Conservation (phyloP, 2,113 vertebrate genomes). For the Reinhardtius hippoglossoides region DNA sequence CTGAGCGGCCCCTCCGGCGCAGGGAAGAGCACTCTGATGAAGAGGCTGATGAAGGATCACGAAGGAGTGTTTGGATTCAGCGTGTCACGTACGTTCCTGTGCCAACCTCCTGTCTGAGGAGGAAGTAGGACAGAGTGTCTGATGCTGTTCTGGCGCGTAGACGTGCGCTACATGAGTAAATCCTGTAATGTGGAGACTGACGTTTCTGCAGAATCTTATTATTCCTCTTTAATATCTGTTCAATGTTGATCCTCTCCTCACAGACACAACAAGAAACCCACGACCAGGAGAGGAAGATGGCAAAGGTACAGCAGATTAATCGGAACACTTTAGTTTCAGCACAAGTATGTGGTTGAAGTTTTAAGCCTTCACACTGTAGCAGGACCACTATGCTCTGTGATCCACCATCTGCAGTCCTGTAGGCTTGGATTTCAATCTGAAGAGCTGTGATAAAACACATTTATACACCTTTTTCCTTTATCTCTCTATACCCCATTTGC, state of each 20-base stretch:
- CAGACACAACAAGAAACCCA: constrained; percentile 95
- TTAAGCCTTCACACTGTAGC: not conserved
- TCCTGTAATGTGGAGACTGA: not conserved
- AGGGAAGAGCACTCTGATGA: constrained; percentile 96
- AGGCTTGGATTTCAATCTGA: not conserved
- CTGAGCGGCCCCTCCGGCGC: constrained; percentile 95
- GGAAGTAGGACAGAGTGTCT: constrained; percentile 12
- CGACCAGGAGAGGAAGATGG: constrained; percentile 92
- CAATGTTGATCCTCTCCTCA: constrained; percentile 24
- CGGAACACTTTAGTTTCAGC: not conserved
- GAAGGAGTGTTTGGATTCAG: constrained; percentile 94
- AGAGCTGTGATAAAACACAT: constrained; percentile 5
- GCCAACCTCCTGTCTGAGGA: constrained; percentile 13
- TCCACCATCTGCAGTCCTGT: not conserved
- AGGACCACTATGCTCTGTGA: not conserved
- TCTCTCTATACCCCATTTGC: not conserved
- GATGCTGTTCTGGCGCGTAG: not conserved
- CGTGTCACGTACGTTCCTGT: constrained; percentile 90
- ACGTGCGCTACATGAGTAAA: not conserved
- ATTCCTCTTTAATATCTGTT: not conserved
- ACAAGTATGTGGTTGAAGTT: constrained; percentile 11
- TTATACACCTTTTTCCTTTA: not conserved
- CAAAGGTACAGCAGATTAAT: constrained; percentile 84
- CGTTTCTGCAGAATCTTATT: not conserved
- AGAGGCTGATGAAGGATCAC: constrained; percentile 89